Conservation (phyloP, 1,140 invertebrate genomes). For the Zophobas morio region DNA sequence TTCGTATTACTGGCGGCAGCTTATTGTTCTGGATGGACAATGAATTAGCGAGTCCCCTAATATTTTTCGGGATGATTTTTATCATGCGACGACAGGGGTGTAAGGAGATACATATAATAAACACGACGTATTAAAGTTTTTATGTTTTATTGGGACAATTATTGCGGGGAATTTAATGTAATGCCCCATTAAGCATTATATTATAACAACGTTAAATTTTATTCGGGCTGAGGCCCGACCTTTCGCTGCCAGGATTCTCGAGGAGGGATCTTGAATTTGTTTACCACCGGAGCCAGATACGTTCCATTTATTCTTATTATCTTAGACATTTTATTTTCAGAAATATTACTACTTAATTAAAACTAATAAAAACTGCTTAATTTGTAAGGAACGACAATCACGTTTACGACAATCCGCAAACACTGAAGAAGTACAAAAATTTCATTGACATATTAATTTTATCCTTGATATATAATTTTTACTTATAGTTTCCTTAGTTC, state of each 20-base stretch:
- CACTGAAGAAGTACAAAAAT: too few relatives aligned
- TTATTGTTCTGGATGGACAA: slow-evolving; percentile 18
- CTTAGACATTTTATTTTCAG: too few relatives aligned
- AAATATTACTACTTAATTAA: too few relatives aligned
- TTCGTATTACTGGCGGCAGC: slow-evolving; percentile 16
- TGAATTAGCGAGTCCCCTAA: slow-evolving; percentile 1
- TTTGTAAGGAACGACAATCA: too few relatives aligned
- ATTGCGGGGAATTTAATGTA: slow-evolving; percentile 5
- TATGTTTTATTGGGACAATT: slow-evolving; percentile 26
- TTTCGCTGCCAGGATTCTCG: neutral
- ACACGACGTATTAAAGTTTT: slow-evolving; percentile 19
- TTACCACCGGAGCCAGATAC: neutral
- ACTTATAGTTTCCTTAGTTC: too few relatives aligned
- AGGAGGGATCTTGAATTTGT: neutral
- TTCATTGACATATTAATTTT: too few relatives aligned
- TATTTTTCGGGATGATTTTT: slow-evolving; percentile 2
- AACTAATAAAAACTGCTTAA: too few relatives aligned
- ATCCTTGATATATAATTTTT: too few relatives aligned
- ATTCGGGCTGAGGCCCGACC: slow-evolving; percentile 5
- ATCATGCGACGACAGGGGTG: slow-evolving; percentile 1
- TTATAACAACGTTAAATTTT: slow-evolving; percentile 23
- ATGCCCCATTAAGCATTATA: slow-evolving; percentile 12
- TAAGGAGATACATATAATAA: slow-evolving; percentile 13
- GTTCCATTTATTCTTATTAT: too few relatives aligned
- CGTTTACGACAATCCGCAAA: too few relatives aligned